Conservation (phyloP, 2,113 vertebrate genomes). For the Microcebus tavaratra region DNA sequence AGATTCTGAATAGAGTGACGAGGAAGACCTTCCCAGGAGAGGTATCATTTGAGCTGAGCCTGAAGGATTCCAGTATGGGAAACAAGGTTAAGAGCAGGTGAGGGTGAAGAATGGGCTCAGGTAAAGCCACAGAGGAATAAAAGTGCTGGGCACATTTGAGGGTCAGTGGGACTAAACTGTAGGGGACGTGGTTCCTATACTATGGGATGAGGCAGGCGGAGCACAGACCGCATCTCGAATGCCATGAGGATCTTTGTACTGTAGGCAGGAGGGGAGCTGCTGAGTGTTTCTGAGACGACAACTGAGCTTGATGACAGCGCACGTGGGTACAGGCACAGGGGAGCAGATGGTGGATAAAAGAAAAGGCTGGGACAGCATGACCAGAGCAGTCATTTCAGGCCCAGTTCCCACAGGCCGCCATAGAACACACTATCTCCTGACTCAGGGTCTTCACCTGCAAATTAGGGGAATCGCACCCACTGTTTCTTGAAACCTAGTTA, state of each 20-base stretch:
- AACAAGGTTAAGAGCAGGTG: background rate
- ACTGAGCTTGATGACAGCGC: background rate
- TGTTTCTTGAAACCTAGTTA: background rate
- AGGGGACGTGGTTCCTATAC: background rate
- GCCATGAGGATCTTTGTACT: background rate
- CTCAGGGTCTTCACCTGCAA: conserved; percentile 23
- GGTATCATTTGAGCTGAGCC: background rate
- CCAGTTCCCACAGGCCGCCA: background rate
- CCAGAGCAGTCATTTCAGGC: background rate
- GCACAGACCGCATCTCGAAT: background rate
- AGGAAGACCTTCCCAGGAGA: background rate
- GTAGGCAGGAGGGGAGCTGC: background rate
- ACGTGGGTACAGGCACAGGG: background rate
- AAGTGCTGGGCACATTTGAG: background rate
- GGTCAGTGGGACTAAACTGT: background rate
- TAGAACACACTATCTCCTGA: background rate
- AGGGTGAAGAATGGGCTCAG: background rate
- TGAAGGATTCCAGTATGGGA: background rate
- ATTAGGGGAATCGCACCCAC: background rate
- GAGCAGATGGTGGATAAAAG: background rate
- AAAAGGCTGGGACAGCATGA: background rate
- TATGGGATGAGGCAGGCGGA: background rate
- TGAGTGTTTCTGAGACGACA: background rate
- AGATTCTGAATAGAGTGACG: background rate
- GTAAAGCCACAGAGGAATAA: background rate